phyloP scores from a whole-genome alignment of 2,113 vertebrate species.

The Poeciliopsis occidentalis region DNA sequence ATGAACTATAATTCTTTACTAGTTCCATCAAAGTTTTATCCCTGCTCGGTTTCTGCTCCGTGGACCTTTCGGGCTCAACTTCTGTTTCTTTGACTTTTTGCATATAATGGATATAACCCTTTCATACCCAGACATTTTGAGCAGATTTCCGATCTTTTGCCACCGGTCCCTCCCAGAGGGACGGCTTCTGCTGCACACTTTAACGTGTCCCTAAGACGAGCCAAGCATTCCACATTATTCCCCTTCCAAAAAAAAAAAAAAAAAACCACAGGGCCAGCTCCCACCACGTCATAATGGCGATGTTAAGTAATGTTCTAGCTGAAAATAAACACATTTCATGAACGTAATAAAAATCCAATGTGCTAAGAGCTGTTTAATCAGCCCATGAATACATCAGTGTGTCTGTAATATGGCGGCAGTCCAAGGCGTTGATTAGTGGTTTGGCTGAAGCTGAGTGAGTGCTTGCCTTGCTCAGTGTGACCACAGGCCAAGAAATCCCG shows the following conservation, averaged over 20 bases:
- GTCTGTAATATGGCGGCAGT: slow-evolving; percentile 64
- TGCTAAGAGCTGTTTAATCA: slow-evolving; percentile 78
- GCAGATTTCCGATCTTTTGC: neutral
- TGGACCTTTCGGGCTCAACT: neutral
- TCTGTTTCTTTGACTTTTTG: neutral
- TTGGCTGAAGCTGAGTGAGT: slow-evolving; percentile 69
- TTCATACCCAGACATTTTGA: neutral
- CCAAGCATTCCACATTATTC: slow-evolving; percentile 39
- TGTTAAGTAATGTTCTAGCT: slow-evolving; percentile 75
- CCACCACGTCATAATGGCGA: slow-evolving; percentile 64
- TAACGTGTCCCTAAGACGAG: slow-evolving; percentile 47
- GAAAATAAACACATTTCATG: slow-evolving; percentile 75
- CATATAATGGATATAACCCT: neutral
- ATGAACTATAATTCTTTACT: neutral
- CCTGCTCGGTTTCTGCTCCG: neutral
- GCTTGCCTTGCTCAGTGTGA: slow-evolving; percentile 67
- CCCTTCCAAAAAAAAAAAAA: slow-evolving; percentile 22
- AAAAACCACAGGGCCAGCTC: slow-evolving; percentile 51
- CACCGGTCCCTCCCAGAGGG: slow-evolving; percentile 18
- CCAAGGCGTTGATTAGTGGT: slow-evolving; percentile 76
- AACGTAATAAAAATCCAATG: slow-evolving; percentile 76
- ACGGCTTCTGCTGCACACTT: slow-evolving; percentile 46
- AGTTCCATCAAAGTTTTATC: neutral
- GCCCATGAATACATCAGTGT: slow-evolving; percentile 72
- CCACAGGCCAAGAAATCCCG: slow-evolving; percentile 73